These are phyloP conservation scores for Arenaria interpres DNA, from an alignment of 2,113 vertebrate species.

Conservation along the genomic window DNA sequence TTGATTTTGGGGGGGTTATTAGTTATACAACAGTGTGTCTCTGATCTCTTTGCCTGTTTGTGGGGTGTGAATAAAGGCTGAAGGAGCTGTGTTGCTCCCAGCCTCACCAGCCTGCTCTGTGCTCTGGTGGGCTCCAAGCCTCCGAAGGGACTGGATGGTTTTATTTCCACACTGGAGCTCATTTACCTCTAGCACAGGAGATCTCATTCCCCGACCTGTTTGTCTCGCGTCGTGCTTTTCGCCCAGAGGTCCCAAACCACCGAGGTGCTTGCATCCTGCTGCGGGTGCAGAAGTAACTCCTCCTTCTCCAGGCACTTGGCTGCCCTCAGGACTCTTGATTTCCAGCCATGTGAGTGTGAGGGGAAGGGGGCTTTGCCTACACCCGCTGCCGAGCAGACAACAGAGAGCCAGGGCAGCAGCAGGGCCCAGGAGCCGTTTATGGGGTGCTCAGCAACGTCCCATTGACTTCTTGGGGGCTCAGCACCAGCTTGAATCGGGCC, in stretches of 20 bases:
- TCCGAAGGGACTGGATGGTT: not conserved
- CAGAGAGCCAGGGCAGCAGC: not conserved
- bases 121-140: not conserved
- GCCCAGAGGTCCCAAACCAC: not conserved
- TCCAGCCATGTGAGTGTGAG: rapidly evolving
- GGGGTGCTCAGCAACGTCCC: not conserved
- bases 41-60: not conserved
- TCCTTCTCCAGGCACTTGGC: not conserved
- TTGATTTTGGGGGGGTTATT: rapidly evolving
- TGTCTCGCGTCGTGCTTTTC: rapidly evolving
- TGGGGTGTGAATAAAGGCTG: not conserved
- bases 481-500: not conserved
- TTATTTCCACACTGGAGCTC: not conserved
- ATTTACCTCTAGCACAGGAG: not conserved
- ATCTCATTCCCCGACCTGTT: rapidly evolving
- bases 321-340: not conserved
- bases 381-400: not conserved
- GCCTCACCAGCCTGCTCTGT: not conserved
- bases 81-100: not conserved
- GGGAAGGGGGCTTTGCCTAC: not conserved
- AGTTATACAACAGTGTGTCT: rapidly evolving
- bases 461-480: not conserved
- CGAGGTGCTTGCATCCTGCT: rapidly evolving
- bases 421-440: rapidly evolving
- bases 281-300: rapidly evolving